Evolutionary conservation across 2,113 vertebrate genomes (phyloP).

Genomic region (Callionymus lyra): DNA sequence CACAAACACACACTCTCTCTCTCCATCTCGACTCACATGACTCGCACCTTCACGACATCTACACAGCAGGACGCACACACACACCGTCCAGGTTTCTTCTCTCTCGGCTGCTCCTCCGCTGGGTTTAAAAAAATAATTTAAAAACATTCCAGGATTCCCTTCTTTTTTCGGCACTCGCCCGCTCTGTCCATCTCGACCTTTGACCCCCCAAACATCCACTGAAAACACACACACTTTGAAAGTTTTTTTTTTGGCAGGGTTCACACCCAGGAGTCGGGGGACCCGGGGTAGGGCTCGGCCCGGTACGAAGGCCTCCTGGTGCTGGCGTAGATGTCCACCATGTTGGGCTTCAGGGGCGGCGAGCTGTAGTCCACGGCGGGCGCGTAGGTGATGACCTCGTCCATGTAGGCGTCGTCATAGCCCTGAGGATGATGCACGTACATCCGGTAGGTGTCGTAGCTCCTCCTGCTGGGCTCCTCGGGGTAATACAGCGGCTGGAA

Average conservation of each 20-base stretch:
- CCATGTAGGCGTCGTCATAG: slow-evolving; percentile 86
- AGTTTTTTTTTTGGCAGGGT: neutral
- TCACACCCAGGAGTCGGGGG: slow-evolving; percentile 97
- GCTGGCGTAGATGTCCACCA: slow-evolving; percentile 96
- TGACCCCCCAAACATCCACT: slow-evolving; percentile 27
- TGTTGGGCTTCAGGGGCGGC: slow-evolving; percentile 83
- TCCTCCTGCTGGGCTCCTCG: slow-evolving; percentile 80
- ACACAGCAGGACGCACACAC: slow-evolving; percentile 56
- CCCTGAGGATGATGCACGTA: slow-evolving; percentile 88
- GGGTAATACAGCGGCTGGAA: slow-evolving; percentile 82
- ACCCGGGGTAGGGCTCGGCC: slow-evolving; percentile 93
- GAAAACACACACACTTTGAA: neutral
- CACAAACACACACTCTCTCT: slow-evolving; percentile 68
- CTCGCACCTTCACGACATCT: slow-evolving; percentile 82
- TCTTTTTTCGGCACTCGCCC: slow-evolving; percentile 72
- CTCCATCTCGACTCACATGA: slow-evolving; percentile 75
- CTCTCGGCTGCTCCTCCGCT: slow-evolving; percentile 20
- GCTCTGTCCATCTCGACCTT: slow-evolving; percentile 67
- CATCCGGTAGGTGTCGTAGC: slow-evolving; percentile 86
- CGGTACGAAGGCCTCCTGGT: slow-evolving; percentile 85
- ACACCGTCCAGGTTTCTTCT: no score
- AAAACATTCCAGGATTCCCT: slow-evolving; percentile 68
- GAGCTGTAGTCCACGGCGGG: slow-evolving; percentile 77
- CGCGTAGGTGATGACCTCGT: slow-evolving; percentile 85
- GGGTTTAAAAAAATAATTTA: slow-evolving; percentile 27